Evolutionary conservation across 2,797 vertebrate species (phyloP), one percentile per base, ranked within the genome.

Genomic region (Rhynchonycteris naso): DNA sequence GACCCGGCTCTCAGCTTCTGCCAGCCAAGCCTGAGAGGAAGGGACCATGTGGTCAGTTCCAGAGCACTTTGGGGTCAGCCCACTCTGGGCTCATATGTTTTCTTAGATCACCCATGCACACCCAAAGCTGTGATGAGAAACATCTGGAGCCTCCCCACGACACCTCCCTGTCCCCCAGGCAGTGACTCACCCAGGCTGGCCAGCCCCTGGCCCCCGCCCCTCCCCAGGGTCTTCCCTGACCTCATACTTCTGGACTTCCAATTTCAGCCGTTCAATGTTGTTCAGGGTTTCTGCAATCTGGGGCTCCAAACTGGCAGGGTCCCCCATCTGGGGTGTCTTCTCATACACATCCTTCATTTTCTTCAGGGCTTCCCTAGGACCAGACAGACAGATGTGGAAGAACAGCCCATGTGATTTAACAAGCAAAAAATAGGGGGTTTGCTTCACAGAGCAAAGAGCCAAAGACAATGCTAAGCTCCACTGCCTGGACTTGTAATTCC

Each of bases 271-370:
- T 58, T 99, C 99, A 0, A 99, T 99, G 97, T 99, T 99, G 97
- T 98, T 98, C 80, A 99, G 98, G 1, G 99, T 99, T 98, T 99
- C 99, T 33, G 94, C 98, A 97, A 99, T 99, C 97, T 98, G 99
- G 80, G 99, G 99, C 91, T 99, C 98, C 97, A 99, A 96, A 96
- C 99, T 99, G 91, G 98, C 98, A 3, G 99, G 99, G 97, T 99
- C 99, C 92, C 99, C 99, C 99, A 99, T 99, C 97, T 99, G 99
- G 59, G 99, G 99, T 81, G 99, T 99, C 98, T 99, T 99, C 97
- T 99, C 99, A 95, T 99, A 99, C 79, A 99, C 99, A 94, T 99
- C 99, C 98, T 99, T 99, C 99, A 99, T 99, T 98, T 99, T 99
- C 97, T 98, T 99, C 93, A 99, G 98, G 83, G 99, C 99, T 97